A percentile compares a stretch with the other conserved stretches of the same genome.
Conservation (phyloP, 2,888 invertebrate species). For the Dyspetes luteomarginatus region DNA sequence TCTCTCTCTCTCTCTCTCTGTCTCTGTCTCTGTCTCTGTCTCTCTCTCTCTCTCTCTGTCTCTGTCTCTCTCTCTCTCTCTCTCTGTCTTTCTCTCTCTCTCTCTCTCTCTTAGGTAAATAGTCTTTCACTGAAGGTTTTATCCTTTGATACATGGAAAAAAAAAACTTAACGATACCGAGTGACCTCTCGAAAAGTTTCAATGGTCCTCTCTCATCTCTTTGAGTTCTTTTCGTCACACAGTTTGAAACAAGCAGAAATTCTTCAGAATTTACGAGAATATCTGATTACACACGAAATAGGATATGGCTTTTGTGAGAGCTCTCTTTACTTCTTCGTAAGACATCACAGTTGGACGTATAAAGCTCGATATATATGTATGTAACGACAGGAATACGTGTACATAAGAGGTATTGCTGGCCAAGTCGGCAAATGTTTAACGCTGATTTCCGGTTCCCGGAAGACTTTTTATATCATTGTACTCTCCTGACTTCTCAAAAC, state of each 20-base stretch:
- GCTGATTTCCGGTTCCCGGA: too few species aligned
- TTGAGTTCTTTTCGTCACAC: not conserved
- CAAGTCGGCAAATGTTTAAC: too few species aligned
- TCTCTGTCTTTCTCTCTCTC: too few species aligned
- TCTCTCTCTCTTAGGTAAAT: too few species aligned
- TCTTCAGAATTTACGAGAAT: constrained; percentile 38
- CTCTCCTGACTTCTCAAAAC: too few species aligned
- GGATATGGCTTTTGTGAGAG: constrained; percentile 13
- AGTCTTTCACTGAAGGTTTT: constrained; percentile 3
- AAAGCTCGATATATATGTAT: constrained; percentile 9
- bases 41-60: too few species aligned
- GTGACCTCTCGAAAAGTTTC: constrained; percentile 48
- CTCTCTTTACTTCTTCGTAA: constrained; percentile 20
- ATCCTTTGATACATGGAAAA: not conserved
- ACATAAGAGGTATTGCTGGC: too few species aligned
- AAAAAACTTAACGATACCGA: constrained; percentile 26
- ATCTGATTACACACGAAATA: constrained; percentile 22
- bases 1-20: too few species aligned
- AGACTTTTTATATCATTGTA: too few species aligned
- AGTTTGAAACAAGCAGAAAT: constrained; percentile 16
- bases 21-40: too few species aligned
- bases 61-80: too few species aligned
- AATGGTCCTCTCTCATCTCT: constrained; percentile 34
- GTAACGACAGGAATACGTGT: not conserved
- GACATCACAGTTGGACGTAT: not conserved